Percentiles rank a stretch among this genome's conserved stretches.
phyloP scores from a whole-genome alignment of 2,113 vertebrate species.

The Lipotes vexillifer region DNA sequence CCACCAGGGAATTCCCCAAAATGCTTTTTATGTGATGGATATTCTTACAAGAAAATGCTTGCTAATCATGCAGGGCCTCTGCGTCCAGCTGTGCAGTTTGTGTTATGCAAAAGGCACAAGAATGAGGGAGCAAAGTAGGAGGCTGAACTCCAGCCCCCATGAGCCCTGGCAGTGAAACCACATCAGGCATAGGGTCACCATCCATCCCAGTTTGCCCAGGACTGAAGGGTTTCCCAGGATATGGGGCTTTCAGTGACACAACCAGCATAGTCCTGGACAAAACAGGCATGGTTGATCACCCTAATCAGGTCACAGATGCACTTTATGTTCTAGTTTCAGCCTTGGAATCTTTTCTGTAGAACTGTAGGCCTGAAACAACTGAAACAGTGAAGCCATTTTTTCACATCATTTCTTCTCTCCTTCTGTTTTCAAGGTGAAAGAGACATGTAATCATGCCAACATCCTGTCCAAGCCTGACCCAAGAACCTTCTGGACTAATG shows the following conservation, averaged over 20 bases:
- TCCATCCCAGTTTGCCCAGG: not conserved
- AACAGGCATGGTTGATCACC: not conserved
- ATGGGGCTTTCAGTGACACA: not conserved
- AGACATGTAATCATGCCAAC: conserved; percentile 73
- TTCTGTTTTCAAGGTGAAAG: conserved; percentile 82
- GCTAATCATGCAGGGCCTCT: not conserved
- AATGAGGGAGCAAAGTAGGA: fast-evolving
- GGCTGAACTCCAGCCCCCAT: not conserved
- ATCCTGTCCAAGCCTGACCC: conserved; percentile 72
- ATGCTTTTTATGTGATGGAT: not conserved
- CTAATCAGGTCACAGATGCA: not conserved
- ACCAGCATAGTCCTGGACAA: not conserved
- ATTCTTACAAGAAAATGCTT: not conserved
- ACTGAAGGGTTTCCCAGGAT: not conserved
- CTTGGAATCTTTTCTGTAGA: not conserved
- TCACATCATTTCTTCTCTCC: conserved; percentile 42
- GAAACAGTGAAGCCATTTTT: not conserved
- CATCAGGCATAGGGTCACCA: not conserved
- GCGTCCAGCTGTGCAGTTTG: not conserved
- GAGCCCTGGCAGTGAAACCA: not conserved
- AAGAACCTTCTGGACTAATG: conserved; percentile 78
- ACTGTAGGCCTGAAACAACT: not conserved
- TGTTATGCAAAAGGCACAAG: too few relatives aligned
- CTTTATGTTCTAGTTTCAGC: not conserved
- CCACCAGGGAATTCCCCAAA: too few relatives aligned